Evolutionary conservation across 2,113 vertebrate species (phyloP).

Genomic region (Gymnarchus niloticus): DNA sequence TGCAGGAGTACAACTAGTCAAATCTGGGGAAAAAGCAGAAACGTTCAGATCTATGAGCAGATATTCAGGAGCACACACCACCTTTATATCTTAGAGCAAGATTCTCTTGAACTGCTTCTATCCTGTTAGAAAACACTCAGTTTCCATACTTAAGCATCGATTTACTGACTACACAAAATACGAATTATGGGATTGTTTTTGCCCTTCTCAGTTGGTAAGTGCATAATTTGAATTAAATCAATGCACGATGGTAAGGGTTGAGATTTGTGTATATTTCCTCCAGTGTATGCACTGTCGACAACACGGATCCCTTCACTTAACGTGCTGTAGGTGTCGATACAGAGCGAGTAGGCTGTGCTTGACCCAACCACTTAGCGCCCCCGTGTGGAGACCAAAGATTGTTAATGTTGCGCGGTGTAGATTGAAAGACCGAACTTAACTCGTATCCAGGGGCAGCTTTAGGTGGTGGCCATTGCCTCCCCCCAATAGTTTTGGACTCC

Average conservation of each 20-base stretch:
- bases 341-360: too few relatives aligned
- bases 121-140: neutral
- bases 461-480: too few relatives aligned
- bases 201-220: too few relatives aligned
- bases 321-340: too few relatives aligned
- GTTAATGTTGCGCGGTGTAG: too few relatives aligned
- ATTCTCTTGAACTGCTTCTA: neutral
- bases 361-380: too few relatives aligned
- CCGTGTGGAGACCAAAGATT: too few relatives aligned
- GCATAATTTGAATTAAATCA: neutral
- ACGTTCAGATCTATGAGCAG: neutral
- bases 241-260: neutral
- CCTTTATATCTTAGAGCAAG: neutral
- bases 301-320: too few relatives aligned
- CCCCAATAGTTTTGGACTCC: too few relatives aligned
- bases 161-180: neutral
- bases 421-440: too few relatives aligned
- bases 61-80: neutral
- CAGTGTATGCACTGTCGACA: too few relatives aligned
- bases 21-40: neutral
- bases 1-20: neutral
- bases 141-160: neutral
- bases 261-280: neutral
- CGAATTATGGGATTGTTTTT: neutral
- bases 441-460: too few relatives aligned